Base-by-base conservation (phyloP, 2,888 invertebrate species). In the Leptopilina drosophilae region DNA sequence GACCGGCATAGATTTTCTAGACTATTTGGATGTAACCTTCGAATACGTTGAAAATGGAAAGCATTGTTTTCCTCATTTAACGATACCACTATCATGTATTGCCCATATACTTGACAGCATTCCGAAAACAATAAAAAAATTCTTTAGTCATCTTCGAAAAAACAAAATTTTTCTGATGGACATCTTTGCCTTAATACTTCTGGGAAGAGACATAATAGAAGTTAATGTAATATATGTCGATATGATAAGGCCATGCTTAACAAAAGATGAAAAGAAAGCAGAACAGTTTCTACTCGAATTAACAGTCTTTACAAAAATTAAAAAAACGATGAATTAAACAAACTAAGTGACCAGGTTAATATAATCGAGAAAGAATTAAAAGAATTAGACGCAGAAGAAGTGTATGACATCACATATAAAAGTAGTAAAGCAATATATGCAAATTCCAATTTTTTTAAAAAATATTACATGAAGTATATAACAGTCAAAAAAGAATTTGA, bases 11-110 rank as follows among this genome's bases (percentile, higher is more conserved):
- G 56, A 46, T 0, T 67, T 84, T 11, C 11, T 12, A 5, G 56
- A 79, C 15, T 84, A 84, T 20, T 73, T 84, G 40, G 40, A 78
- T 12, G 81, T 65, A 14, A 75, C 77, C 76, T 82, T 81, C 49
- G 26, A 76, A 9, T 82, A 78, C 65, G 76, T 40, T 15, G 42
- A 64, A 42, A 75, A 42, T 2, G 14, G 33, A 9, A 12, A 15
- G 7, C 33, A 56, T n/a, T n/a, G 73, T 11, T 76, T 77, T 0
- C 73, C 78, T 53, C 14, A 77, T 9, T 8, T 2, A 7, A 20
- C 81, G 1, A 56, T 56, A 8, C 12, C 12, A 12, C 14, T 56
- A 56, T 14, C 56, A 56, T 56, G 56, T 12, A 56, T 11, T 11
- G 56, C 56, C 1, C 56, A 56, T 1, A n/a, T 56, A n/a, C 12